Evolutionary conservation across 2,888 invertebrate species (phyloP).

Genomic region (Nemurella pictetii): DNA sequence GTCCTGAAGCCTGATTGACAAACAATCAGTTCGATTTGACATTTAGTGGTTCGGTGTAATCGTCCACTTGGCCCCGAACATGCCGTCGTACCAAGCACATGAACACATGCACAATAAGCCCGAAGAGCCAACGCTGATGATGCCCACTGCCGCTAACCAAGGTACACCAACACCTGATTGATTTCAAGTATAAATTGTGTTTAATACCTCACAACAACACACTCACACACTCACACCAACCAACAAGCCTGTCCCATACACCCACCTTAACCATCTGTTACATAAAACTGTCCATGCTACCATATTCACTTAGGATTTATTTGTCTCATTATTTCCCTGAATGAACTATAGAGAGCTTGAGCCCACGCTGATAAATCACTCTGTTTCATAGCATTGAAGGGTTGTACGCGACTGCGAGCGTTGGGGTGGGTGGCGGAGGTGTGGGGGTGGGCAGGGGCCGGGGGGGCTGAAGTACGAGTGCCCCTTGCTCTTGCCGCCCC

Average conservation of each 20-base stretch:
- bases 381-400: background rate
- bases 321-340: slow-evolving; percentile 21
- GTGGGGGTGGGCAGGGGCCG: background rate
- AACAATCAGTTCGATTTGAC: background rate
- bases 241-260: background rate
- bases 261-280: slow-evolving; percentile 9
- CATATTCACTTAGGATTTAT: slow-evolving; percentile 28
- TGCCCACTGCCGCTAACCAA: background rate
- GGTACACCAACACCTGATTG: background rate
- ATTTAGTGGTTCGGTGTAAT: background rate
- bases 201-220: background rate
- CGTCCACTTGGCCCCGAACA: background rate
- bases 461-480: background rate
- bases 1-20: background rate
- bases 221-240: background rate
- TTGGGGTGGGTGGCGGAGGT: background rate
- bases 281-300: background rate
- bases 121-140: background rate
- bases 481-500: background rate
- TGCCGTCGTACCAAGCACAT: background rate
- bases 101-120: background rate
- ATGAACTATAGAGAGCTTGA: slow-evolving; percentile 11
- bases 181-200: background rate
- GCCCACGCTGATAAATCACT: slow-evolving; percentile 15
- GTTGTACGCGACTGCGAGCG: background rate